phyloP scores from a whole-genome alignment of 1,140 invertebrate genomes.

The Drosophila lacertosa region DNA sequence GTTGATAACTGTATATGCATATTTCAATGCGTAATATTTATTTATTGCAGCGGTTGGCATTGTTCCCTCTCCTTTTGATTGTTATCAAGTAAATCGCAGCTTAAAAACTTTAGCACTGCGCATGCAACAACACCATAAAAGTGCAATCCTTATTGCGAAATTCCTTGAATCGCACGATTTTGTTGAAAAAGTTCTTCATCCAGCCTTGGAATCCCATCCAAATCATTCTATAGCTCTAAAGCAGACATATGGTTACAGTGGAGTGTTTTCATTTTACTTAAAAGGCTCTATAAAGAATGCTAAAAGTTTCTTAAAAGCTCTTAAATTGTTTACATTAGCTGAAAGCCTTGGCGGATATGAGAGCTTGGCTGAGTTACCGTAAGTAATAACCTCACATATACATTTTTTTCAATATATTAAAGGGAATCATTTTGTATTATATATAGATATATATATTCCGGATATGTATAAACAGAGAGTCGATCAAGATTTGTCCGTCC shows the following conservation, averaged over 20 bases:
- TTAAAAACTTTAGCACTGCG: slow-evolving; percentile 96
- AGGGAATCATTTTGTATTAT: too few species aligned
- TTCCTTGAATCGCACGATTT: slow-evolving; percentile 91
- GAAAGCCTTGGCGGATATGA: slow-evolving; percentile 98
- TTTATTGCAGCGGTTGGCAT: slow-evolving; percentile 90
- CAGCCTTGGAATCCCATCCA: slow-evolving; percentile 95
- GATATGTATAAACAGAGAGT: too few species aligned
- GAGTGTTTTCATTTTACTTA: slow-evolving; percentile 96
- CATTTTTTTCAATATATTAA: background rate
- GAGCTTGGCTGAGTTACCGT: slow-evolving; percentile 94
- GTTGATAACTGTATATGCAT: slow-evolving; percentile 12
- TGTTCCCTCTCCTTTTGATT: slow-evolving; percentile 98
- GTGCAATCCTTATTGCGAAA: slow-evolving; percentile 90
- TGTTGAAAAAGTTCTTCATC: slow-evolving; percentile 94
- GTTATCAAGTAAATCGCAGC: slow-evolving; percentile 96
- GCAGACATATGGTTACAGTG: slow-evolving; percentile 95
- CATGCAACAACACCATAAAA: slow-evolving; percentile 95
- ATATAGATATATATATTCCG: too few species aligned
- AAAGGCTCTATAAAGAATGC: slow-evolving; percentile 92
- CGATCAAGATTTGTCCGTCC: too few species aligned
- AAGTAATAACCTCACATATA: slow-evolving; percentile 84
- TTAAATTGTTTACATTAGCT: slow-evolving; percentile 95
- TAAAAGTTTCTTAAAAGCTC: slow-evolving; percentile 89
- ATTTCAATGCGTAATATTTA: slow-evolving; percentile 3
- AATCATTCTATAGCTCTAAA: slow-evolving; percentile 93